Conservation (phyloP, 2,797 vertebrate genomes). For the Euthynnus affinis region DNA sequence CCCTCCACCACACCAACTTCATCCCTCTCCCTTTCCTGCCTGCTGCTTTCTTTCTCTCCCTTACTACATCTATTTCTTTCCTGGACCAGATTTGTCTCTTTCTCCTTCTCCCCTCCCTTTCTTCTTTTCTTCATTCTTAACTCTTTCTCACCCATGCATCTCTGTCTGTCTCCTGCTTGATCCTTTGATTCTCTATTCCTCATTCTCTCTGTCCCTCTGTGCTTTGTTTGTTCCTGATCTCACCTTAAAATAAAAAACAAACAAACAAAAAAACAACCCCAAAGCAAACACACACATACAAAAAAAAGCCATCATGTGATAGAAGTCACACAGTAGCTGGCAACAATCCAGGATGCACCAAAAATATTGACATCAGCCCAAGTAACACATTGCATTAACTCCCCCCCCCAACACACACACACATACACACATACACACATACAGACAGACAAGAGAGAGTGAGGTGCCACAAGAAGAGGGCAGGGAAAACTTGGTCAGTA, state of each 20-base stretch:
- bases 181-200: conserved; percentile 61
- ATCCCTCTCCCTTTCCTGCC: conserved; percentile 26
- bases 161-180: conserved; percentile 52
- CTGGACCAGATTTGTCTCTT: neutral
- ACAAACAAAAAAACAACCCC: neutral
- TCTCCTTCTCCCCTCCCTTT: neutral
- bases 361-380: conserved; percentile 38
- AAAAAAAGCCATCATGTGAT: conserved; percentile 84
- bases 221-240: conserved; percentile 22
- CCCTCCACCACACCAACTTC: conserved; percentile 28
- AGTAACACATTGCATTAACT: neutral
- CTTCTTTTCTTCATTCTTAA: conserved; percentile 72
- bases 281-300: neutral
- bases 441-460: neutral
- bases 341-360: conserved; percentile 57
- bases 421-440: neutral
- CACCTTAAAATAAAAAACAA: conserved; percentile 64
- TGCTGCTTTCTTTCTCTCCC: conserved; percentile 33
- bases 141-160: conserved; percentile 62
- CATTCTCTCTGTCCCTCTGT: conserved; percentile 15
- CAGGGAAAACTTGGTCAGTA: neutral
- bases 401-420: neutral
- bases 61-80: conserved; percentile 1
- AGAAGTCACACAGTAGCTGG: conserved; percentile 76
- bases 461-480: neutral